A percentile compares a stretch with the other conserved stretches of the same genome.
phyloP scores from a whole-genome alignment of 2,113 vertebrate species.

The Tragelaphus buxtoni region DNA sequence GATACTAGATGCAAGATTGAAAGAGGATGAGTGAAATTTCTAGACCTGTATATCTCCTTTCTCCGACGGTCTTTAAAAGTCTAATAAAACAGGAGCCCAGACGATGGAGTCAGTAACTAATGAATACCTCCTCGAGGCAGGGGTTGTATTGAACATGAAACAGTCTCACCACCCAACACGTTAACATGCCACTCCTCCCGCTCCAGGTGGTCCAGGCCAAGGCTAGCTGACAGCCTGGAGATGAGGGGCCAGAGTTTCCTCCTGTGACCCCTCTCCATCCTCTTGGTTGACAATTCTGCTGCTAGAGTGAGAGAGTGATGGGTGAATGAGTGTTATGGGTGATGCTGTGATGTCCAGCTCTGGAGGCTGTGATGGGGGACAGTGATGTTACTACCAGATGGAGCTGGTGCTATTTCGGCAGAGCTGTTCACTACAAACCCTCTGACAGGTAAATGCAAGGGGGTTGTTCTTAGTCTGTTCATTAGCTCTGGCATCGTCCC shows the following conservation, averaged over 20 bases:
- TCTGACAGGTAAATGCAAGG: not conserved
- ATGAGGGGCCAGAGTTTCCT: not conserved
- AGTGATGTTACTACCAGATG: not conserved
- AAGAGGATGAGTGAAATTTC: not conserved
- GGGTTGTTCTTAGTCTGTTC: not conserved
- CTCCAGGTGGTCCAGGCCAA: constrained; percentile 30
- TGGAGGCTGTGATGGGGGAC: not conserved
- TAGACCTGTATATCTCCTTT: not conserved
- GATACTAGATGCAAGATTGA: not conserved
- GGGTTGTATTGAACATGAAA: constrained; percentile 45
- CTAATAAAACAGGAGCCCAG: constrained; percentile 52
- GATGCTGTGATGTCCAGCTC: not conserved
- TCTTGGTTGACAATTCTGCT: not conserved
- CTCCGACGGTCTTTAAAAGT: not conserved
- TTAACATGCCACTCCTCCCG: not conserved
- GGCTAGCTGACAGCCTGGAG: not conserved
- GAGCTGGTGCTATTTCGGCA: not conserved
- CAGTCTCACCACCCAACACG: not conserved
- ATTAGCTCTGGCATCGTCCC: not conserved
- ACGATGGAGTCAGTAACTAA: constrained; percentile 59
- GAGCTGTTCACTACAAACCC: not conserved
- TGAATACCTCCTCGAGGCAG: constrained; percentile 53
- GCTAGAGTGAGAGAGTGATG: not conserved
- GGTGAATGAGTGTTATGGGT: not conserved
- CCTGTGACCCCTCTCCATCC: not conserved